phyloP scores from a whole-genome alignment of 1,140 invertebrate species.

The Bathynomus jamesi region DNA sequence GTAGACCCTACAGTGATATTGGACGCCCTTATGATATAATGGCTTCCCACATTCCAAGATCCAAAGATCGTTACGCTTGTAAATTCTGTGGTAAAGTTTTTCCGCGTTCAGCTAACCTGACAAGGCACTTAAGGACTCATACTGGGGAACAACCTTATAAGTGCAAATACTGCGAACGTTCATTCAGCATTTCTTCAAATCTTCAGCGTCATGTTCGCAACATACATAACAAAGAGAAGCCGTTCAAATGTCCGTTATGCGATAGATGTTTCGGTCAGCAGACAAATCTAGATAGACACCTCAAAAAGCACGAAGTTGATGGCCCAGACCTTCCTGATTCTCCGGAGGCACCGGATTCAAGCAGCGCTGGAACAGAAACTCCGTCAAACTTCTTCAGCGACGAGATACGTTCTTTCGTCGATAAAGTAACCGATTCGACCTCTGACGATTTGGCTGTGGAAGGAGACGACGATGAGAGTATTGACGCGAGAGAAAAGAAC shows the following conservation, averaged over 20 bases:
- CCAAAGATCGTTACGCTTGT: slow-evolving; percentile 85
- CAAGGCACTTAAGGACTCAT: slow-evolving; percentile 91
- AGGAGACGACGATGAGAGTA: background rate
- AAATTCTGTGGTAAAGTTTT: slow-evolving; percentile 97
- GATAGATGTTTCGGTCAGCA: slow-evolving; percentile 95
- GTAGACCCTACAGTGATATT: slow-evolving; percentile 33
- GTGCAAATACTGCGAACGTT: slow-evolving; percentile 96
- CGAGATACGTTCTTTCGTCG: slow-evolving; percentile 88
- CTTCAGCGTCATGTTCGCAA: slow-evolving; percentile 97
- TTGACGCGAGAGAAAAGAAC: background rate
- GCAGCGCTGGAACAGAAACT: slow-evolving; percentile 46
- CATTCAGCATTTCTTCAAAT: slow-evolving; percentile 97
- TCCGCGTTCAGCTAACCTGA: slow-evolving; percentile 95
- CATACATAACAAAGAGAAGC: slow-evolving; percentile 96
- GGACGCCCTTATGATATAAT: slow-evolving; percentile 28
- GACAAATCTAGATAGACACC: slow-evolving; percentile 92
- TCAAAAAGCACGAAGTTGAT: slow-evolving; percentile 84
- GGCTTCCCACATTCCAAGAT: slow-evolving; percentile 26
- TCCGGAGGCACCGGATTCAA: slow-evolving; percentile 39
- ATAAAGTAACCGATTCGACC: slow-evolving; percentile 61
- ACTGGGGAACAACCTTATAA: slow-evolving; percentile 98
- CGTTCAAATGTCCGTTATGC: slow-evolving; percentile 53
- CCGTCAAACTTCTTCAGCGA: slow-evolving; percentile 61
- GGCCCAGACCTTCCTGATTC: slow-evolving; percentile 41
- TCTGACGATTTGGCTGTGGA: background rate